Percentiles rank a stretch among this genome's conserved stretches.
These are phyloP conservation scores for Cyclina sinensis DNA, from an alignment of 1,140 invertebrate genomes.

Conservation along the genomic window DNA sequence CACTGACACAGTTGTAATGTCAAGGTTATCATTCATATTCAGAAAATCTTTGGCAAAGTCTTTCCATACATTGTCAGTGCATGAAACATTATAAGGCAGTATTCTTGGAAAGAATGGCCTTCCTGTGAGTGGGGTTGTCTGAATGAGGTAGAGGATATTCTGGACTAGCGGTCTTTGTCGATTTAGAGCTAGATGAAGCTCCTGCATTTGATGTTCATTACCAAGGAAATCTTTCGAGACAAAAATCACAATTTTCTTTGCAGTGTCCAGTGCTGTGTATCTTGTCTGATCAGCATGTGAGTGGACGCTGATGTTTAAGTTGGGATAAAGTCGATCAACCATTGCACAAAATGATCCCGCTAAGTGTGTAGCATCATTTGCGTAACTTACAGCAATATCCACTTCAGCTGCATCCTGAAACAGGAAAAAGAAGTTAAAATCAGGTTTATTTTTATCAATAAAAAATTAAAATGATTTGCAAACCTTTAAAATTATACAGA, in stretches of 20 bases:
- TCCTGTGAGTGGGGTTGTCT: background rate
- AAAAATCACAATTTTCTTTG: slow-evolving; percentile 50
- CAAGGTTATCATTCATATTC: background rate
- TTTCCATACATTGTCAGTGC: slow-evolving; percentile 34
- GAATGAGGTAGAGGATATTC: slow-evolving; percentile 43
- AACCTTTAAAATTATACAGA: too few species aligned
- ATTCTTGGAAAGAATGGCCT: slow-evolving; percentile 61
- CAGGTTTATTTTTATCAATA: too few species aligned
- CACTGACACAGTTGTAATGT: background rate
- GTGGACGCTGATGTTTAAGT: slow-evolving; percentile 46
- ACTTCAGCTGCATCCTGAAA: slow-evolving; percentile 7
- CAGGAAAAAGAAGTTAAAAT: too few species aligned
- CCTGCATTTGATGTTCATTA: slow-evolving; percentile 46
- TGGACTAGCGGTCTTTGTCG: slow-evolving; percentile 13
- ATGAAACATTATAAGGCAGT: slow-evolving; percentile 35
- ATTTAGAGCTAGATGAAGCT: slow-evolving; percentile 47
- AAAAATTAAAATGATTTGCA: too few species aligned
- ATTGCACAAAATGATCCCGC: slow-evolving; percentile 35
- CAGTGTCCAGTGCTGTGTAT: slow-evolving; percentile 38
- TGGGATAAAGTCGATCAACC: slow-evolving; percentile 15
- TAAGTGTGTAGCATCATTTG: slow-evolving; percentile 29
- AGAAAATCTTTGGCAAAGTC: slow-evolving; percentile 12
- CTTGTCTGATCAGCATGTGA: background rate
- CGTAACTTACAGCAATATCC: slow-evolving; percentile 36
- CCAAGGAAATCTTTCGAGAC: slow-evolving; percentile 51